Conservation (phyloP, 2,113 vertebrate species). For the Apodemus sylvaticus region DNA sequence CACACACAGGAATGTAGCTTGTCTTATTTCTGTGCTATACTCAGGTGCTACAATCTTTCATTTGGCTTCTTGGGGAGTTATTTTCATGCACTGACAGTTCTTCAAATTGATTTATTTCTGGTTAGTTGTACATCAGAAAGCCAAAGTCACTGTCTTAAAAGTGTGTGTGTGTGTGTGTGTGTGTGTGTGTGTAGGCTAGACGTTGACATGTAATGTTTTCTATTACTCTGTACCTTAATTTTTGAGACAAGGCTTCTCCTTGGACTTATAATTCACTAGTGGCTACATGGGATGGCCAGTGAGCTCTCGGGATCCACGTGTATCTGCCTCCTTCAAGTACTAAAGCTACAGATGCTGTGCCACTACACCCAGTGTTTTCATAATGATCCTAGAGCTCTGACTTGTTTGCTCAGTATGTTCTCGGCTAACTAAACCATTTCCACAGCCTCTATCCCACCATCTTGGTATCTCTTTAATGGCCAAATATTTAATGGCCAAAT, state of each 20-base stretch:
- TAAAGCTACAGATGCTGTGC: neutral
- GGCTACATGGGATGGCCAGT: neutral
- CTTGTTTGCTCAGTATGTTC: neutral
- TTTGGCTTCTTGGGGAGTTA: neutral
- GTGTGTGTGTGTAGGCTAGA: neutral
- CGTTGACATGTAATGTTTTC: neutral
- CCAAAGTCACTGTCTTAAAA: neutral
- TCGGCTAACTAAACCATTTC: neutral
- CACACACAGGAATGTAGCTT: neutral
- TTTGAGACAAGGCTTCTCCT: neutral
- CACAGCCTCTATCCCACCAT: neutral
- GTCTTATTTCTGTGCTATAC: neutral
- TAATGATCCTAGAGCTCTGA: neutral
- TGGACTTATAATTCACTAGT: neutral
- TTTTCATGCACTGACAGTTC: neutral
- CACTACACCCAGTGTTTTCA: neutral
- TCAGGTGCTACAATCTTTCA: neutral
- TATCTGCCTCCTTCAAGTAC: neutral
- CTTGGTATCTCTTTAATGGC: neutral
- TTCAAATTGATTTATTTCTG: neutral
- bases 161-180: neutral
- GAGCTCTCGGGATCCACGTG: neutral
- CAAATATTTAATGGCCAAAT: neutral
- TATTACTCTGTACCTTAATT: neutral
- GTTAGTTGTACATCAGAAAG: neutral